Conservation (phyloP, 2,888 invertebrate genomes). For the Oscheius sp. region DNA sequence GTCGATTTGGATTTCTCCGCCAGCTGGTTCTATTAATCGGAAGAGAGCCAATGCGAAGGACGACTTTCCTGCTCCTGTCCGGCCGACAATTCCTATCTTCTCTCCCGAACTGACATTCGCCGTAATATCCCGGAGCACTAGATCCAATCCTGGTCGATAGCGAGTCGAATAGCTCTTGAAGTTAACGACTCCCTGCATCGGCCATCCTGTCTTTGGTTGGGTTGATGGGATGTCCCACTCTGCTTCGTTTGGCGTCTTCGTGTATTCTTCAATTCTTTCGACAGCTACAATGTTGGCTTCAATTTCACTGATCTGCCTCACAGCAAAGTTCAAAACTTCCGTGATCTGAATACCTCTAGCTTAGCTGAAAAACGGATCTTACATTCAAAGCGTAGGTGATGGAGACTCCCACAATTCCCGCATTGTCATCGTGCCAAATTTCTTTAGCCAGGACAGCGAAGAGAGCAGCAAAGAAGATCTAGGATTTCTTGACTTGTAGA, state of each 20-base stretch:
- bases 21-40: slow-evolving; percentile 85
- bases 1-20: slow-evolving; percentile 86
- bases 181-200: slow-evolving; percentile 45
- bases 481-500: slow-evolving; percentile 76
- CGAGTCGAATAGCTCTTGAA: slow-evolving; percentile 54
- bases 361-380: neutral
- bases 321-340: slow-evolving; percentile 69
- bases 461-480: slow-evolving; percentile 85
- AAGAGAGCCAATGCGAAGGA: slow-evolving; percentile 88
- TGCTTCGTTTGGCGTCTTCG: slow-evolving; percentile 55
- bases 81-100: slow-evolving; percentile 78
- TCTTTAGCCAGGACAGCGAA: slow-evolving; percentile 83
- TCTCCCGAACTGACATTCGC: slow-evolving; percentile 81
- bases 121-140: slow-evolving; percentile 85
- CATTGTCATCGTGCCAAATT: slow-evolving; percentile 73
- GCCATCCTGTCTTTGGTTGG: slow-evolving; percentile 50
- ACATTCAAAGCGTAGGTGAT: slow-evolving; percentile 77
- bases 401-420: slow-evolving; percentile 77
- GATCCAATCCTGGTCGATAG: slow-evolving; percentile 77
- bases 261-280: slow-evolving; percentile 88
- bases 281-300: slow-evolving; percentile 97
- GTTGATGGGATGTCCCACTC: slow-evolving; percentile 69
- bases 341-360: slow-evolving; percentile 57
- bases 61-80: slow-evolving; percentile 79
- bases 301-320: slow-evolving; percentile 79